These are phyloP conservation scores for Naja naja DNA, from an alignment of 2,113 vertebrate species.

Conservation along the genomic window DNA sequence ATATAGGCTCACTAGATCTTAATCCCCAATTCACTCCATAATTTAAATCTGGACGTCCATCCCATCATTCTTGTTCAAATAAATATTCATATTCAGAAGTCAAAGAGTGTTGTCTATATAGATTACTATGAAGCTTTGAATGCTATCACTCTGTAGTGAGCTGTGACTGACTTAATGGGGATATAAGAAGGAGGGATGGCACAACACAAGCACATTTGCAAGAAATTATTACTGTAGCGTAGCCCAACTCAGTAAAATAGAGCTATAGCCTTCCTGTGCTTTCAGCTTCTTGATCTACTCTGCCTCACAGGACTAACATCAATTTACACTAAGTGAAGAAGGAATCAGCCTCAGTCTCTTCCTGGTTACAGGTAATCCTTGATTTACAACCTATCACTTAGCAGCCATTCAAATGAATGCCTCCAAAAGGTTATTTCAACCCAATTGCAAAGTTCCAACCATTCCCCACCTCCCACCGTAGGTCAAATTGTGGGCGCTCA, in stretches of 20 bases:
- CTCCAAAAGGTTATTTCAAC: too few relatives aligned
- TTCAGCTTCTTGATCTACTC: neutral
- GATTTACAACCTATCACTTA: neutral
- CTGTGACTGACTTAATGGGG: neutral
- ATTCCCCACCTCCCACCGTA: too few relatives aligned
- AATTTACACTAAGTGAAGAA: too few relatives aligned
- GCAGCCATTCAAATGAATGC: too few relatives aligned
- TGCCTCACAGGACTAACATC: neutral
- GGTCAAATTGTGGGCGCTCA: too few relatives aligned
- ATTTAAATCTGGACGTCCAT: neutral
- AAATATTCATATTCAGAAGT: neutral
- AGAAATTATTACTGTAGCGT: neutral
- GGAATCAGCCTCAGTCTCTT: neutral
- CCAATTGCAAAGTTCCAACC: too few relatives aligned
- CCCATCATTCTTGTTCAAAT: neutral
- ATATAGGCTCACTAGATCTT: neutral
- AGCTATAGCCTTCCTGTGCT: neutral
- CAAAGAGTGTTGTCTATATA: neutral
- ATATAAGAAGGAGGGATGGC: neutral
- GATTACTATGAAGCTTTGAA: neutral
- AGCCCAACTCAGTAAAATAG: neutral
- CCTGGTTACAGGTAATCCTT: too few relatives aligned
- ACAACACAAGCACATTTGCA: neutral
- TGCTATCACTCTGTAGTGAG: neutral
- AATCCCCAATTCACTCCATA: neutral